Percentiles rank a stretch among this genome's conserved stretches.
Conservation (phyloP, 1,140 invertebrate genomes). For the Drosophila saltans region DNA sequence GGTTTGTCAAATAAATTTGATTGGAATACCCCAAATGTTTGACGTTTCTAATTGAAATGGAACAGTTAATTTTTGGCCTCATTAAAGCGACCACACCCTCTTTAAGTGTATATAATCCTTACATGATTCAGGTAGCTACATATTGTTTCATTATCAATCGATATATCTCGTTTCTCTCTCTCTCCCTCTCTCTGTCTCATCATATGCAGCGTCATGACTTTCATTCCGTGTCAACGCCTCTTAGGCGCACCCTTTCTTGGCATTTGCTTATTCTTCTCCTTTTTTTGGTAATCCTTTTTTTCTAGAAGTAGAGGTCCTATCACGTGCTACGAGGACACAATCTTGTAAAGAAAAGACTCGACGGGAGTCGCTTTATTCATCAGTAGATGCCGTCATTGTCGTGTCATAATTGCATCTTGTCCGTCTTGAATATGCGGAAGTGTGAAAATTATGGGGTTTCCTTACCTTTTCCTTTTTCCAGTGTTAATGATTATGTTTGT, state of each 20-base stretch:
- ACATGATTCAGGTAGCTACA: constrained; percentile 50
- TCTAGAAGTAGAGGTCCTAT: constrained; percentile 40
- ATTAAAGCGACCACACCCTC: constrained; percentile 73
- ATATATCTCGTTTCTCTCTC: no score
- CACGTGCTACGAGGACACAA: constrained; percentile 60
- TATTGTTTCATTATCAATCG: background rate
- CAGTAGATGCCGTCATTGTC: constrained; percentile 25
- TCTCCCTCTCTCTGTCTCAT: constrained; percentile 21
- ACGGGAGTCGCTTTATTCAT: constrained; percentile 45
- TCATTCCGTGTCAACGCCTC: constrained; percentile 64
- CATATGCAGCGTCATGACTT: constrained; percentile 70
- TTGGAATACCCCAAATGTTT: constrained; percentile 34
- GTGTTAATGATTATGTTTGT: constrained; percentile 70
- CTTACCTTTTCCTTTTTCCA: constrained; percentile 23
- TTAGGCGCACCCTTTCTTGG: constrained; percentile 42
- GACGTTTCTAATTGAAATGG: constrained; percentile 48
- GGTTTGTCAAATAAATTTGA: constrained; percentile 77
- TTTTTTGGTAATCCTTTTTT: constrained; percentile 61
- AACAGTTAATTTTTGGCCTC: constrained; percentile 71
- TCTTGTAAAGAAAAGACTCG: constrained; percentile 48
- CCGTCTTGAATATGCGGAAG: constrained; percentile 46
- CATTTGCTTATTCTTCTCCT: constrained; percentile 9
- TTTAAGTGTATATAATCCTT: constrained; percentile 18
- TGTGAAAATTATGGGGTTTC: constrained; percentile 77
- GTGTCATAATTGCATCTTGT: constrained; percentile 78